Percentiles rank a stretch among this genome's conserved stretches.
These are phyloP conservation scores for Syrista parreyssii DNA, from an alignment of 2,888 invertebrate genomes.

Conservation along the genomic window DNA sequence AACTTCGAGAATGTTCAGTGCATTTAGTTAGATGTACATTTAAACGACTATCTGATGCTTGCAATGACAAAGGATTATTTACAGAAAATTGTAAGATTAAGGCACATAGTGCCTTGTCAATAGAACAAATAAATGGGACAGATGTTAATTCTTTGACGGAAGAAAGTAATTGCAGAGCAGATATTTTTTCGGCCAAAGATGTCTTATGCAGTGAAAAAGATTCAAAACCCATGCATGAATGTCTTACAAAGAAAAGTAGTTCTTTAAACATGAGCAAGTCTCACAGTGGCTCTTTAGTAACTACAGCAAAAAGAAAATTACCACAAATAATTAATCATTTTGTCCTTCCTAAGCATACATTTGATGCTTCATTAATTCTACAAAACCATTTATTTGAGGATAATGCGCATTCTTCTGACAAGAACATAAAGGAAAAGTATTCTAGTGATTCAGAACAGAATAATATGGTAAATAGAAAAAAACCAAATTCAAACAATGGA, in stretches of 20 bases:
- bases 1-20: neutral
- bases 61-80: neutral
- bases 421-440: neutral
- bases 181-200: neutral
- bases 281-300: neutral
- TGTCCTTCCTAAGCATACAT: neutral
- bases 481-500: too few species aligned
- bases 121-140: too few species aligned
- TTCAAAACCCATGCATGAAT: neutral
- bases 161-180: neutral
- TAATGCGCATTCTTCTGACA: neutral
- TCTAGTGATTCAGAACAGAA: neutral
- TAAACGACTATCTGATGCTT: neutral
- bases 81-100: neutral
- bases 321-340: neutral
- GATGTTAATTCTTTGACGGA: too few species aligned
- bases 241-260: neutral
- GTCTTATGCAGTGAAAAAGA: neutral
- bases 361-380: neutral
- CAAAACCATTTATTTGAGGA: neutral
- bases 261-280: neutral
- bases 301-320: neutral
- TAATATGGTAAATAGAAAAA: too few species aligned
- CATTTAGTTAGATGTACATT: neutral
- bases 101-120: neutral